Conservation (phyloP, 2,888 invertebrate species). For the Macaria notata region DNA sequence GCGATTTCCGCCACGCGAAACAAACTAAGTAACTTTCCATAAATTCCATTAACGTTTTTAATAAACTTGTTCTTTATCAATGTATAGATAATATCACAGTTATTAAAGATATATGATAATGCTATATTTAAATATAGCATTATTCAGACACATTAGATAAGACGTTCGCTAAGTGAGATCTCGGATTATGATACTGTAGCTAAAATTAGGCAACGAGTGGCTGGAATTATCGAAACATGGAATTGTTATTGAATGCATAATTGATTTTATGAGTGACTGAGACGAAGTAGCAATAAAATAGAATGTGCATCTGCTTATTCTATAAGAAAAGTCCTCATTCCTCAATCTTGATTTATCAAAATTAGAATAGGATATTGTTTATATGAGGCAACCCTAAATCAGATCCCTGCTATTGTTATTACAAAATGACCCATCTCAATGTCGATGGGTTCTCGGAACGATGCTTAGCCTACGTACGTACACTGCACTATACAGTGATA, state of each 20-base stretch:
- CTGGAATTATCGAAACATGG: no score
- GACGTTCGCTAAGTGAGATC: constrained; percentile 2
- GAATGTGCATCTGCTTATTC: no score
- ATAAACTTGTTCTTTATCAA: constrained; percentile 8
- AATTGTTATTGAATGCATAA: no score
- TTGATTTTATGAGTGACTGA: no score
- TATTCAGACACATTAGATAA: constrained; percentile 7
- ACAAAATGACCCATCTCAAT: constrained; percentile 81
- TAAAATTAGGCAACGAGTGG: constrained; percentile 10
- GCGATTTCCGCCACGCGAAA: constrained; percentile 39
- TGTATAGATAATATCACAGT: background rate
- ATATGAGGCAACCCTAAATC: constrained; percentile 52
- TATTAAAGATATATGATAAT: constrained; percentile 11
- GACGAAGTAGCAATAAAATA: no score
- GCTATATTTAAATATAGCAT: constrained; percentile 12
- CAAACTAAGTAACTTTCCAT: constrained; percentile 38
- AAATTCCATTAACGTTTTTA: constrained; percentile 3
- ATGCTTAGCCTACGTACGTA: constrained; percentile 39
- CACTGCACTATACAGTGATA: constrained; percentile 1
- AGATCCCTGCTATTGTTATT: constrained; percentile 64
- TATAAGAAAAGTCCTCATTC: no score
- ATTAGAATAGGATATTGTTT: background rate
- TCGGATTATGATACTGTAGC: constrained; percentile 1
- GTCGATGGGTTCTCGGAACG: constrained; percentile 69
- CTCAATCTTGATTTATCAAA: background rate